Conservation (phyloP, 2,797 vertebrate species). For the Linurgus olivaceus region DNA sequence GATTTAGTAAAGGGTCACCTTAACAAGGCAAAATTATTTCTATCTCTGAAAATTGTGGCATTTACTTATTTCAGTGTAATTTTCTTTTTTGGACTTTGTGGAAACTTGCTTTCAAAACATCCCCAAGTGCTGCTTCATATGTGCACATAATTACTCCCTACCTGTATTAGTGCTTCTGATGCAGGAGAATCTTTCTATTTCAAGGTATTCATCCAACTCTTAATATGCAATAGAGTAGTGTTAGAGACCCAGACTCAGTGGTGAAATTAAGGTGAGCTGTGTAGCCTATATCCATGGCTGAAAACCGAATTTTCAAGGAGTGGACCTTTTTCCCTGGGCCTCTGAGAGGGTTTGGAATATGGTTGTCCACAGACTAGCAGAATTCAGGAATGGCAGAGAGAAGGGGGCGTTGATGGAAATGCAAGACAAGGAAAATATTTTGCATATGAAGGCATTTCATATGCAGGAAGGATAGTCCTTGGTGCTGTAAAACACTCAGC, state of each 20-base stretch:
- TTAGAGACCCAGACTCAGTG: neutral
- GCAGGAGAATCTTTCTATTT: neutral
- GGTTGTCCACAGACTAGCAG: neutral
- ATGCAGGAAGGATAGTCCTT: neutral
- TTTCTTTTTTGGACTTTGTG: neutral
- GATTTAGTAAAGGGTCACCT: neutral
- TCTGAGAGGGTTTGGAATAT: neutral
- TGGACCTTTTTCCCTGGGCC: neutral
- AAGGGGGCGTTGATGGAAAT: neutral
- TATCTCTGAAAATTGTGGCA: neutral
- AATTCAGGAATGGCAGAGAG: neutral
- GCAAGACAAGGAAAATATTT: neutral
- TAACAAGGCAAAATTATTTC: neutral
- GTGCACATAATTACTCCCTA: neutral
- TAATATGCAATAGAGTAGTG: neutral
- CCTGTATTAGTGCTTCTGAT: neutral
- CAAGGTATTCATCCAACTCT: neutral
- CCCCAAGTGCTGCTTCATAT: neutral
- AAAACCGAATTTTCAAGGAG: neutral
- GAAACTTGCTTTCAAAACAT: neutral
- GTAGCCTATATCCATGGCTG: neutral
- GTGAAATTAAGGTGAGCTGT: neutral
- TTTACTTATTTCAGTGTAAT: neutral
- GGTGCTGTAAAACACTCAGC: neutral
- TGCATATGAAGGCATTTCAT: neutral